Evolutionary conservation across 2,113 vertebrate genomes (phyloP).

Genomic region (Silurus meridionalis): DNA sequence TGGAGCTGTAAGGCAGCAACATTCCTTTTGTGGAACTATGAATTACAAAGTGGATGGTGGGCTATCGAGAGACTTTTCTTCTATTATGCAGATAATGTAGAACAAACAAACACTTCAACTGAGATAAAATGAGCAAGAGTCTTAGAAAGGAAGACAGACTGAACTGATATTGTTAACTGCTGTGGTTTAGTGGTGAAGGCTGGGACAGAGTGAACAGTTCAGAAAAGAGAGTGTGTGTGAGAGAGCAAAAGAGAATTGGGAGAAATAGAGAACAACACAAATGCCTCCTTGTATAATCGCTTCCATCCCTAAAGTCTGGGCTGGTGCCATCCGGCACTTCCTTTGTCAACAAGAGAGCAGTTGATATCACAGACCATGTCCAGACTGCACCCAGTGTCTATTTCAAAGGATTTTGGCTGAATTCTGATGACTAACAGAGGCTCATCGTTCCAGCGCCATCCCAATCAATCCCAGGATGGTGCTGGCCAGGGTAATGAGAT

Average conservation of each 20-base stretch:
- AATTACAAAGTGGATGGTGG: not conserved
- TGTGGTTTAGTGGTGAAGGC: constrained; percentile 33
- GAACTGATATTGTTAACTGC: constrained; percentile 13
- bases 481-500: constrained; percentile 60
- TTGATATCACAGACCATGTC: constrained; percentile 67
- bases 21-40: not conserved
- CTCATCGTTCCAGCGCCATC: constrained; percentile 56
- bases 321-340: constrained; percentile 42
- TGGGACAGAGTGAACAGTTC: not conserved
- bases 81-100: not conserved
- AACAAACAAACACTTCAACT: constrained; percentile 12
- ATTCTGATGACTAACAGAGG: constrained; percentile 59
- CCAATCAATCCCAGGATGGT: constrained; percentile 50
- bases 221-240: constrained; percentile 27
- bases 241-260: constrained; percentile 4
- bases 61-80: not conserved
- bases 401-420: constrained; percentile 69
- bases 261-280: constrained; percentile 37
- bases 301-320: constrained; percentile 47
- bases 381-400: constrained; percentile 71
- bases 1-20: not conserved
- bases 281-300: constrained; percentile 49
- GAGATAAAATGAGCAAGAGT: constrained; percentile 52
- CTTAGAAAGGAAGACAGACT: constrained; percentile 23
- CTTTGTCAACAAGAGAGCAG: constrained; percentile 45